These are phyloP conservation scores for Menidia menidia DNA, from an alignment of 2,797 vertebrate genomes.

Conservation along the genomic window DNA sequence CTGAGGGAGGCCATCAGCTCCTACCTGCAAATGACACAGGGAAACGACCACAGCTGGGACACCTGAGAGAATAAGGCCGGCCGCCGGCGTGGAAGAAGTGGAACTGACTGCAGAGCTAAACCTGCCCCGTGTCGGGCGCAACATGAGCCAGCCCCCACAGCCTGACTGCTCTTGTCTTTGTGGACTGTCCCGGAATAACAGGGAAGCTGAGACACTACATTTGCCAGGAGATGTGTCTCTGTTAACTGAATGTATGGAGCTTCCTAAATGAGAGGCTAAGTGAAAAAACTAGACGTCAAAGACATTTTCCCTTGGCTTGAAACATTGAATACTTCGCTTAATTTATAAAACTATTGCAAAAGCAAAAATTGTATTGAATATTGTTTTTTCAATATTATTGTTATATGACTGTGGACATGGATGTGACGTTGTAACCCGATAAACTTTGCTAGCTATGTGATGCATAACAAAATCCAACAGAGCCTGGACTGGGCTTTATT, in stretches of 20 bases:
- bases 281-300: not conserved
- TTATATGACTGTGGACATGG: constrained; percentile 18
- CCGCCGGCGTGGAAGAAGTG: constrained; percentile 47
- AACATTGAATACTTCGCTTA: constrained; percentile 25
- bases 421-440: constrained; percentile 56
- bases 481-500: not conserved
- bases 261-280: not conserved
- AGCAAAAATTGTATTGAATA: constrained; percentile 7
- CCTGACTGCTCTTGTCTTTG: not conserved
- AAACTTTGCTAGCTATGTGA: constrained; percentile 8
- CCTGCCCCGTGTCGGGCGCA: constrained; percentile 11
- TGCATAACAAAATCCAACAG: constrained; percentile 18
- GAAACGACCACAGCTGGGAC: constrained; percentile 63
- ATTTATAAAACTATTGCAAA: constrained; percentile 21
- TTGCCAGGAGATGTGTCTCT: constrained; percentile 9
- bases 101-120: not conserved
- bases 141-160: constrained; percentile 1
- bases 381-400: not conserved
- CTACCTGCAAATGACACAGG: constrained; percentile 88
- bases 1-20: constrained; percentile 88
- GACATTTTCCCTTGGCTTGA: constrained; percentile 1
- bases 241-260: not conserved
- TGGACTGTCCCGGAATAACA: not conserved
- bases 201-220: constrained; percentile 58
- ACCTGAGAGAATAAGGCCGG: constrained; percentile 48